phyloP scores from a whole-genome alignment of 2,797 vertebrate species.

The Gymnothorax javanicus region DNA sequence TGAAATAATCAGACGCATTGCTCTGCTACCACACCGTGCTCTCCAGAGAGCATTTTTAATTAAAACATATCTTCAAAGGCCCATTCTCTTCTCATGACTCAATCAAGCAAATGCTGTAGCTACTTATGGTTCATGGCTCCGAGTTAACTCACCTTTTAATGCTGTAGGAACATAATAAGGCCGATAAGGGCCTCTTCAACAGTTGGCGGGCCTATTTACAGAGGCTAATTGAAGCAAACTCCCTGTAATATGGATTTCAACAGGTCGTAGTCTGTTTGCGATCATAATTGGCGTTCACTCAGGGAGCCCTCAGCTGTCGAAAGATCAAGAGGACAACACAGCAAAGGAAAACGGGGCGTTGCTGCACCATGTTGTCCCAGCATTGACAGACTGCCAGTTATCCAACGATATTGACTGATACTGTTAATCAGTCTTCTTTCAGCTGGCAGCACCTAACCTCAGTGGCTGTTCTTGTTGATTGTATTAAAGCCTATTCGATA shows the following conservation, averaged over 20 bases:
- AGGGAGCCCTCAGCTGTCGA: slow-evolving; percentile 56
- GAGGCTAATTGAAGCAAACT: slow-evolving; percentile 55
- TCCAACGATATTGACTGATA: background rate
- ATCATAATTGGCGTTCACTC: slow-evolving; percentile 69
- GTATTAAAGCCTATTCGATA: background rate
- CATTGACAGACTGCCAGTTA: background rate
- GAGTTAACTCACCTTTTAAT: slow-evolving; percentile 43
- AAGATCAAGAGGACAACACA: slow-evolving; percentile 18
- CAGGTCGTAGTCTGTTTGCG: slow-evolving; percentile 60
- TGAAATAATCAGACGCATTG: slow-evolving; percentile 2
- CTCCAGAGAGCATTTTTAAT: slow-evolving; percentile 17
- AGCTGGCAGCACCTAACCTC: no score
- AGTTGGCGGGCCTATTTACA: slow-evolving; percentile 57
- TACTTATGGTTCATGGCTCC: background rate
- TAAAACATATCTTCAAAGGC: slow-evolving; percentile 24
- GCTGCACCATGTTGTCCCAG: background rate
- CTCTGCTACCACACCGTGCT: background rate
- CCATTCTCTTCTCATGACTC: slow-evolving; percentile 24
- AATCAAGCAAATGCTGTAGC: slow-evolving; percentile 16
- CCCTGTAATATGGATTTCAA: slow-evolving; percentile 57
- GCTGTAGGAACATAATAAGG: slow-evolving; percentile 31
- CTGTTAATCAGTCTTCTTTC: background rate
- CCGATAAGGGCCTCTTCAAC: slow-evolving; percentile 54
- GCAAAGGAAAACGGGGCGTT: background rate
- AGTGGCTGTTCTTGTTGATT: background rate